phyloP scores from a whole-genome alignment of 1,140 invertebrate genomes.

The Drosophila nasuta region DNA sequence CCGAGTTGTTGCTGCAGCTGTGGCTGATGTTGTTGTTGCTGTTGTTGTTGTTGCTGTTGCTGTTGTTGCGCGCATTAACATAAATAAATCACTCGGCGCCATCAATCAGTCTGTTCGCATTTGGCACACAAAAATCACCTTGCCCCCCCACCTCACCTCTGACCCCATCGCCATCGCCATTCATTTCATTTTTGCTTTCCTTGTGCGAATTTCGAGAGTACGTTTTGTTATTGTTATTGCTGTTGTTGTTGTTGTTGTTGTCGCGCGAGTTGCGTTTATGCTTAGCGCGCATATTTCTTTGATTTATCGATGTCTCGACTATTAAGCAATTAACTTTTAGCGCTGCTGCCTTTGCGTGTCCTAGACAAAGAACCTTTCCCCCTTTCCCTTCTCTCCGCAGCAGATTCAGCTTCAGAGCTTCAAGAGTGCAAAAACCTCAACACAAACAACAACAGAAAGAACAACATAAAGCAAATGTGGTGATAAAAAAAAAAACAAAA shows the following conservation, averaged over 20 bases:
- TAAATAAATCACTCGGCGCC: constrained; percentile 79
- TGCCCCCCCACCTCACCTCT: not conserved
- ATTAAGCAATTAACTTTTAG: constrained; percentile 76
- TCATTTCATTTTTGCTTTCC: constrained; percentile 41
- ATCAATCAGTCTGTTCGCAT: constrained; percentile 81
- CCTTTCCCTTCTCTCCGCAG: not conserved
- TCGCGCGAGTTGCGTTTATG: constrained; percentile 60
- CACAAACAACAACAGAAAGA: constrained; percentile 2
- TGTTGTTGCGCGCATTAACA: constrained; percentile 65
- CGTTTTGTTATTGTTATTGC: constrained; percentile 48
- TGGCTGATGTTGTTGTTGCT: constrained; percentile 19
- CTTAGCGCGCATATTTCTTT: constrained; percentile 76
- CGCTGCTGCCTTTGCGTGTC: constrained; percentile 28
- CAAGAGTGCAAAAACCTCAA: not conserved
- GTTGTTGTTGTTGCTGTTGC: constrained; percentile 9
- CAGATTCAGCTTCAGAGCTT: constrained; percentile 5
- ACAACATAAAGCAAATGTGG: constrained; percentile 37
- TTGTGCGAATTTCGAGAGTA: constrained; percentile 12
- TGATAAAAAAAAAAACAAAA: not conserved
- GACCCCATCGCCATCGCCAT: not conserved
- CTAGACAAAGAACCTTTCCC: constrained; percentile 7
- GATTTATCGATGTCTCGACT: constrained; percentile 81
- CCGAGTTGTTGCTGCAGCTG: constrained; percentile 10
- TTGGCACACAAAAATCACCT: constrained; percentile 38
- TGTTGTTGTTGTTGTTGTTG: no score